phyloP scores from a whole-genome alignment of 2,113 vertebrate species.

The Lampris megalopsis region DNA sequence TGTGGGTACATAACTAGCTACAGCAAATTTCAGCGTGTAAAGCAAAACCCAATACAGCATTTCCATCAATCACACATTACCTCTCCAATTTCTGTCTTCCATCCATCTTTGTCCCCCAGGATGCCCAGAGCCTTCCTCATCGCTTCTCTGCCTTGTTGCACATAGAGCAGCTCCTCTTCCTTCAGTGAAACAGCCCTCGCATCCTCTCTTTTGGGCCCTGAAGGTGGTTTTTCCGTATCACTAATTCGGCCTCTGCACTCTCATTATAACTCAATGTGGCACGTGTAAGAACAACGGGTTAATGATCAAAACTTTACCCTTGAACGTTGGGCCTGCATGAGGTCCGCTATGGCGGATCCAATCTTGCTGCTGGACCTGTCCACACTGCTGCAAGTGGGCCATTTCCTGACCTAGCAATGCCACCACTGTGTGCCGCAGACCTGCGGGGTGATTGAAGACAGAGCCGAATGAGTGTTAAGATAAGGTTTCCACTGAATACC shows the following conservation, averaged over 20 bases:
- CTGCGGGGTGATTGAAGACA: conserved; percentile 54
- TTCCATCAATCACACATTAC: conserved; percentile 54
- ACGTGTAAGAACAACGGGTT: neutral
- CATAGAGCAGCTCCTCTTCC: conserved; percentile 63
- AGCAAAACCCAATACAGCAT: neutral
- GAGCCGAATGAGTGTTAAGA: too few relatives aligned
- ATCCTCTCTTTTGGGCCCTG: conserved; percentile 46
- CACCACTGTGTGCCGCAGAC: conserved; percentile 75
- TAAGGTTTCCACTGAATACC: too few relatives aligned
- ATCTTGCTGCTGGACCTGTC: conserved; percentile 3
- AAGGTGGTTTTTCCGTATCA: neutral
- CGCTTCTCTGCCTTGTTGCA: conserved; percentile 75
- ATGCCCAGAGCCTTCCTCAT: conserved; percentile 78
- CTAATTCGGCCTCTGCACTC: neutral
- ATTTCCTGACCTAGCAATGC: conserved; percentile 75
- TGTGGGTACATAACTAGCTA: neutral
- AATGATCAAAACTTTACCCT: conserved; percentile 51
- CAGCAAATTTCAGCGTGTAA: neutral
- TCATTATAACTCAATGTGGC: neutral
- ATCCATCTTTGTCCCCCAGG: conserved; percentile 72
- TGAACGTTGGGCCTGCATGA: conserved; percentile 1
- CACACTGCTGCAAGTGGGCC: conserved; percentile 53
- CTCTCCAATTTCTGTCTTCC: conserved; percentile 76
- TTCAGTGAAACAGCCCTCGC: neutral
- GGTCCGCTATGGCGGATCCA: conserved; percentile 15